These are phyloP conservation scores for Coleophora deauratella DNA, from an alignment of 2,888 invertebrate genomes.

Conservation along the genomic window DNA sequence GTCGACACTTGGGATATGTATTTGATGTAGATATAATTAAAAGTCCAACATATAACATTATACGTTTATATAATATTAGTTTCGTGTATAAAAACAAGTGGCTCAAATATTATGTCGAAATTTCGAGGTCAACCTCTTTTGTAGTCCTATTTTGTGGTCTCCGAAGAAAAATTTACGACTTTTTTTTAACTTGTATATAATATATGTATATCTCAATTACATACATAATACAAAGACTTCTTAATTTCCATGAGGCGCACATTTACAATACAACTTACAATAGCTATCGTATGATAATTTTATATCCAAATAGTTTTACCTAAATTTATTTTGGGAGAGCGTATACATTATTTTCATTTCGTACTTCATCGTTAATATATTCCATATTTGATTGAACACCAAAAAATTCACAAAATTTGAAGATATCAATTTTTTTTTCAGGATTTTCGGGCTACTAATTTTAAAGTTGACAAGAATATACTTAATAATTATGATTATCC, in stretches of 20 bases:
- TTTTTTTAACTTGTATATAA: constrained; percentile 68
- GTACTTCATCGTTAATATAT: constrained; percentile 59
- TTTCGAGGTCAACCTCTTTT: constrained; percentile 44
- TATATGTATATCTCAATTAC: constrained; percentile 71
- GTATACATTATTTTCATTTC: constrained; percentile 69
- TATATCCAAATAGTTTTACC: constrained; percentile 70
- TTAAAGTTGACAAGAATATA: constrained; percentile 72
- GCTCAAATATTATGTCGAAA: constrained; percentile 38
- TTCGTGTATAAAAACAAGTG: too few relatives aligned
- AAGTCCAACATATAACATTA: constrained; percentile 14
- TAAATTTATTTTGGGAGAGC: constrained; percentile 69
- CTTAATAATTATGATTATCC: constrained; percentile 58
- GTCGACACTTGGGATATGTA: constrained; percentile 65
- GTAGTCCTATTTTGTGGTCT: constrained; percentile 53
- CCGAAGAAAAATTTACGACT: constrained; percentile 66
- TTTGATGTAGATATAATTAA: constrained; percentile 35
- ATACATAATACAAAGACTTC: constrained; percentile 71
- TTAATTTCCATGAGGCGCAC: constrained; percentile 70
- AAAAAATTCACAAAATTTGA: constrained; percentile 70
- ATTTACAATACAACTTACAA: constrained; percentile 66
- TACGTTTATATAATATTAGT: constrained; percentile 8
- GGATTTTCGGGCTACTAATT: constrained; percentile 62
- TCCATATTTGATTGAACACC: constrained; percentile 64
- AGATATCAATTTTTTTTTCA: constrained; percentile 63
- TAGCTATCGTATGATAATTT: constrained; percentile 66